Conservation (phyloP, 2,888 invertebrate genomes). For the Drosophila histrio region DNA sequence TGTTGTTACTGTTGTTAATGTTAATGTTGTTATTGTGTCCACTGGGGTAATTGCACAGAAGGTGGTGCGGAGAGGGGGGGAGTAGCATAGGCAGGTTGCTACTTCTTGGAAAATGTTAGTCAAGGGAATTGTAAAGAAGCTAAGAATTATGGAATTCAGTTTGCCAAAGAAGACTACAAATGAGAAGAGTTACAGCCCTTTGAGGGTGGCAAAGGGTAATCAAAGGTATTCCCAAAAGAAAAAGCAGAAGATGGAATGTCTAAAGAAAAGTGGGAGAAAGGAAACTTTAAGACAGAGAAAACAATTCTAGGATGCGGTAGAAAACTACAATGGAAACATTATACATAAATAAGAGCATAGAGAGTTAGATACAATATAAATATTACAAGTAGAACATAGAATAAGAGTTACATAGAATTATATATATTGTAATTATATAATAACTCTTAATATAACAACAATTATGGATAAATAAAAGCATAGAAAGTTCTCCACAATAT, state of each 20-base stretch:
- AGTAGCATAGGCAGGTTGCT: slow-evolving; percentile 7
- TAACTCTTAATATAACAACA: too few relatives aligned
- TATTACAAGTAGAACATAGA: too few relatives aligned
- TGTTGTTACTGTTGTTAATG: slow-evolving; percentile 45
- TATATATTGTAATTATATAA: too few relatives aligned
- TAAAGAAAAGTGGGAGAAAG: not conserved
- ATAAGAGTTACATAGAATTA: too few relatives aligned
- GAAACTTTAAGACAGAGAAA: not conserved
- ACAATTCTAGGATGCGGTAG: not conserved
- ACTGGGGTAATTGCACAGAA: slow-evolving; percentile 17
- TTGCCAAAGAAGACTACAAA: slow-evolving; percentile 8
- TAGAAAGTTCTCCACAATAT: too few relatives aligned
- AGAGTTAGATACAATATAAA: not conserved
- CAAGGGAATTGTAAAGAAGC: slow-evolving; percentile 61
- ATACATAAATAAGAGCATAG: too few relatives aligned
- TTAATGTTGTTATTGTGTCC: slow-evolving; percentile 59
- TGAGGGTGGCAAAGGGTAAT: not conserved
- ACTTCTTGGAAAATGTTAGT: slow-evolving; percentile 69
- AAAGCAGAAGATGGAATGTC: not conserved
- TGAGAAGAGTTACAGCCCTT: slow-evolving; percentile 16
- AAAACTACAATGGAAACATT: not conserved
- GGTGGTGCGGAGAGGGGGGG: not conserved
- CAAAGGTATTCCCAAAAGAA: not conserved
- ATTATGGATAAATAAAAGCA: too few relatives aligned
- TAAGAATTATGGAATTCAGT: slow-evolving; percentile 59